Evolutionary conservation across 2,113 vertebrate genomes (phyloP).

Genomic region (Cavia porcellus): DNA sequence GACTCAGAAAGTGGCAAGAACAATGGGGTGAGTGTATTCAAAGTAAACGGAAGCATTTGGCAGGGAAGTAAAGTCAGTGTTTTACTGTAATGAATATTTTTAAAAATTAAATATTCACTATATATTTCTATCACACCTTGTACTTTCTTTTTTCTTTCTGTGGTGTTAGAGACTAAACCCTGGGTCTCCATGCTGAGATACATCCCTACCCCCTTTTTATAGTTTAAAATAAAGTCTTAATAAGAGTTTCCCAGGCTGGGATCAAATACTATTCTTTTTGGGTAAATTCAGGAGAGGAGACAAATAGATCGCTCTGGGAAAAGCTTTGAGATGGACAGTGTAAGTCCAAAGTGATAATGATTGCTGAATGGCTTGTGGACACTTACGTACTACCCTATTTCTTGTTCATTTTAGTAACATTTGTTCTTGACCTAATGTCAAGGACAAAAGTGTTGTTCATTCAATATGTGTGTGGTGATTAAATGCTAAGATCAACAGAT

Average conservation of each 20-base stretch:
- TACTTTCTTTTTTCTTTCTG: neutral
- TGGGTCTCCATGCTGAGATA: neutral
- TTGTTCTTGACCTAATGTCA: neutral
- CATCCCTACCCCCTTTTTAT: neutral
- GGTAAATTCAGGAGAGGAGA: neutral
- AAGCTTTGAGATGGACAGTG: too few species aligned
- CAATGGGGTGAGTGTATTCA: neutral
- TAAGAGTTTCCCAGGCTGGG: neutral
- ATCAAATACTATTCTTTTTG: neutral
- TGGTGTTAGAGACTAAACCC: neutral
- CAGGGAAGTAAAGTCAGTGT: neutral
- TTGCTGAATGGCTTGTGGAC: neutral
- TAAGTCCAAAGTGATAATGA: neutral
- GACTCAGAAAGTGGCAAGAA: neutral
- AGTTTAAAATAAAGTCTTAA: neutral
- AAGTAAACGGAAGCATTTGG: neutral
- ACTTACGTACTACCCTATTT: too few species aligned
- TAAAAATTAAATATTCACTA: neutral
- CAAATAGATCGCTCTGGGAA: neutral
- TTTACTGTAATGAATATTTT: neutral
- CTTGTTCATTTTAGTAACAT: neutral
- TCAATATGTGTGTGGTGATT: neutral
- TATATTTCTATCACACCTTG: neutral
- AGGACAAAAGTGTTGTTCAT: neutral
- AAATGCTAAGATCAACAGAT: neutral